These are phyloP conservation scores for Zosterops lateralis DNA, from an alignment of 2,113 vertebrate species.

Conservation along the genomic window DNA sequence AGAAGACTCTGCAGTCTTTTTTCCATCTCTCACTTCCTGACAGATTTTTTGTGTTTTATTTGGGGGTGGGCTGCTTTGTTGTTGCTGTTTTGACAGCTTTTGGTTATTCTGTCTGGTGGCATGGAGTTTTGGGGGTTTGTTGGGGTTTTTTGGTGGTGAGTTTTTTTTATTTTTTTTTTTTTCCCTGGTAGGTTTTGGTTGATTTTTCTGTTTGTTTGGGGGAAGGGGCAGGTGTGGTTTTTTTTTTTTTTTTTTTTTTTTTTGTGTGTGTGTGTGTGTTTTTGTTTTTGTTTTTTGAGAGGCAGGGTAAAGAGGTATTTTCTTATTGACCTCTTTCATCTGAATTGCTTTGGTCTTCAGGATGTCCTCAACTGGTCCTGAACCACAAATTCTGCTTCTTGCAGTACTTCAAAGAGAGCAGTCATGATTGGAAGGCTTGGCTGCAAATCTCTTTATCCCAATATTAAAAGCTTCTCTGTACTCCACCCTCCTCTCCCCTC, in stretches of 20 bases:
- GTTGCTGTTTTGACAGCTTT: not conserved
- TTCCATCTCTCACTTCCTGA: not conserved
- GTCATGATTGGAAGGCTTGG: not conserved
- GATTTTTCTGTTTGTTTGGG: not conserved
- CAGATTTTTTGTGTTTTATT: not conserved
- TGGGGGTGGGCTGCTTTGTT: not conserved
- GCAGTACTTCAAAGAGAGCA: not conserved
- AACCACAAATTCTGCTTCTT: not conserved
- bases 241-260: not conserved
- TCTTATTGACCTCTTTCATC: not conserved
- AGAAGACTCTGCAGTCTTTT: not conserved
- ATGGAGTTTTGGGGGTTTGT: not conserved
- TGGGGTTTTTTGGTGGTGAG: fast-evolving
- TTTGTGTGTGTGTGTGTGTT: not conserved
- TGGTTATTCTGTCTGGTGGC: not conserved
- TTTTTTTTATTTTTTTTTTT: not conserved
- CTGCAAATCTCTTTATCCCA: not conserved
- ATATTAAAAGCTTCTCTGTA: not conserved
- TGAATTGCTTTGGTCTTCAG: not conserved
- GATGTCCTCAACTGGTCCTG: not conserved
- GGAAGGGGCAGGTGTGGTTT: no score
- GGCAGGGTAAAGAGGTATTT: not conserved
- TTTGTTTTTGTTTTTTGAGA: not conserved
- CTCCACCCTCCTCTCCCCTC: not conserved
- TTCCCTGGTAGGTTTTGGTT: no score